Evolutionary conservation across 2,888 invertebrate species (phyloP).

Genomic region (Junonia oenone): DNA sequence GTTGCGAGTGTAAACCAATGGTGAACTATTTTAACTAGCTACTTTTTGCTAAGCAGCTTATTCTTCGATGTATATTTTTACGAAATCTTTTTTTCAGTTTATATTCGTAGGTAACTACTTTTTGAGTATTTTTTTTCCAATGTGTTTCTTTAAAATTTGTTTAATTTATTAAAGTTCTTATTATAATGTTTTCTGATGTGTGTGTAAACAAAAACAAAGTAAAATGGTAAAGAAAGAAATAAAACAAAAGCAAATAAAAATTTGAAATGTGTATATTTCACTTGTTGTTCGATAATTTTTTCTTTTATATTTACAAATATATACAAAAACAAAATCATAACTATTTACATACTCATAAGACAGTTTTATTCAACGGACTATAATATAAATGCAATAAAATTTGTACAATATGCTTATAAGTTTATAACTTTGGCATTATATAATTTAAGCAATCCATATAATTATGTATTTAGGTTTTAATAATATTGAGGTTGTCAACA

Average conservation of each 20-base stretch:
- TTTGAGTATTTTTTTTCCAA: too few relatives aligned
- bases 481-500: constrained; percentile 40
- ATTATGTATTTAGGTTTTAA: constrained; percentile 9
- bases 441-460: constrained; percentile 42
- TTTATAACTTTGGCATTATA: constrained; percentile 77
- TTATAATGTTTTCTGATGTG: too few relatives aligned
- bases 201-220: constrained; percentile 8
- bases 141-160: too few relatives aligned
- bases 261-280: constrained; percentile 69
- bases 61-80: not conserved
- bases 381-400: constrained; percentile 51
- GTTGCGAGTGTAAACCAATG: not conserved
- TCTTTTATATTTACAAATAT: constrained; percentile 64
- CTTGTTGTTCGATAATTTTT: constrained; percentile 51
- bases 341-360: constrained; percentile 64
- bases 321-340: constrained; percentile 53
- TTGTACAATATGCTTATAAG: constrained; percentile 60
- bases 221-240: constrained; percentile 45
- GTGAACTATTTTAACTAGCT: not conserved
- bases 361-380: constrained; percentile 48
- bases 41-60: not conserved
- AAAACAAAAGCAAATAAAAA: constrained; percentile 74
- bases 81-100: not conserved
- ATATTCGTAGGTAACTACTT: too few relatives aligned
- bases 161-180: too few relatives aligned